Percentiles rank a stretch among this genome's conserved stretches.
phyloP scores from a whole-genome alignment of 2,113 vertebrate species.

The Vidua macroura region DNA sequence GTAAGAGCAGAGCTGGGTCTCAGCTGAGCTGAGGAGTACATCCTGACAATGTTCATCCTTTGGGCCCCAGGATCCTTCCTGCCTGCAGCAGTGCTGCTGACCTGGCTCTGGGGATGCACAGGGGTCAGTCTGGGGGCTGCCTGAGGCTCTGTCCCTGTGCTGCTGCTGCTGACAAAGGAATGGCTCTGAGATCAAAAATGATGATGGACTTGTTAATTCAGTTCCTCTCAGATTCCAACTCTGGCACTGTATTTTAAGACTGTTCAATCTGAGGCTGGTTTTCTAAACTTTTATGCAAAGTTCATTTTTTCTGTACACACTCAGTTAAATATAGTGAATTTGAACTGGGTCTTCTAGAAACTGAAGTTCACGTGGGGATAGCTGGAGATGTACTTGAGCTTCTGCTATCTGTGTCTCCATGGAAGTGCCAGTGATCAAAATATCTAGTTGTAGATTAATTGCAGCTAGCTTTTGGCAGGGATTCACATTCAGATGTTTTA shows the following conservation, averaged over 20 bases:
- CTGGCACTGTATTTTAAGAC: background rate
- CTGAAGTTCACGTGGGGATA: background rate
- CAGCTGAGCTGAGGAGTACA: background rate
- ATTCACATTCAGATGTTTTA: background rate
- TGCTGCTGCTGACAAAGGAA: background rate
- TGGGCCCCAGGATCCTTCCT: background rate
- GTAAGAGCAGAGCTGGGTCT: background rate
- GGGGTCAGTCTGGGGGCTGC: background rate
- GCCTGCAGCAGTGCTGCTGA: background rate
- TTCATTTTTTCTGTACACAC: background rate
- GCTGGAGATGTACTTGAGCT: background rate
- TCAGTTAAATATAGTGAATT: background rate
- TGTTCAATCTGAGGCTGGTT: background rate
- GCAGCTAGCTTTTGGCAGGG: constrained; percentile 11
- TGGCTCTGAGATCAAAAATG: background rate
- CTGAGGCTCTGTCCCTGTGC: accelerated
- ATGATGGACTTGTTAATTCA: background rate
- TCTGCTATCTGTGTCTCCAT: background rate
- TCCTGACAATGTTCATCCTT: background rate
- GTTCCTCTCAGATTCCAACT: background rate
- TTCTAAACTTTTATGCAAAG: background rate
- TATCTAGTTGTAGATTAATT: constrained; percentile 1
- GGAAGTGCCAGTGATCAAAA: constrained; percentile 27
- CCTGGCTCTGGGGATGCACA: background rate
- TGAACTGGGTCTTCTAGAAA: background rate